Conservation (phyloP, 2,113 vertebrate genomes). For the Tachuris rubrigastra region DNA sequence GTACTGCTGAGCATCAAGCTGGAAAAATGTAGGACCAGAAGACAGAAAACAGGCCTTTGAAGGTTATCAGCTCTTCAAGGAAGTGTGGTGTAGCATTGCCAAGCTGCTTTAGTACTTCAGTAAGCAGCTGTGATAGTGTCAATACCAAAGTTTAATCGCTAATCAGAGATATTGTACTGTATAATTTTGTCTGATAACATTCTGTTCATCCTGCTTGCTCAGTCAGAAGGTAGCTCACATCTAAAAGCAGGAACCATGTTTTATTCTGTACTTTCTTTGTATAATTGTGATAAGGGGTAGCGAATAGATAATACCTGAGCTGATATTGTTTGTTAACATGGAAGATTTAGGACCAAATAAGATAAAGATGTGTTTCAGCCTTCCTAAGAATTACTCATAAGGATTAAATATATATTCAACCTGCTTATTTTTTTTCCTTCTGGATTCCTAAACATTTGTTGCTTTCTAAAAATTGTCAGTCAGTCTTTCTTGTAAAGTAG, state of each 20-base stretch:
- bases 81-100: background rate
- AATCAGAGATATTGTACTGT: background rate
- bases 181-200: background rate
- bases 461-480: accelerated
- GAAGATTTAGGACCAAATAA: background rate
- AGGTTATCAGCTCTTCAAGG: background rate
- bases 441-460: background rate
- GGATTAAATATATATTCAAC: background rate
- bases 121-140: background rate
- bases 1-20: background rate
- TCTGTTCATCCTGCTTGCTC: background rate
- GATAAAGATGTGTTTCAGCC: background rate
- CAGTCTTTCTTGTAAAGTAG: background rate
- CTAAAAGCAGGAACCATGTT: background rate
- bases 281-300: background rate
- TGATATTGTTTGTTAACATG: background rate
- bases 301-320: background rate
- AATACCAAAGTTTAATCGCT: background rate
- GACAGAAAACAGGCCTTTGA: background rate
- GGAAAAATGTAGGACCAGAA: background rate
- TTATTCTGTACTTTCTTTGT: background rate
- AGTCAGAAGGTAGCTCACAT: background rate
- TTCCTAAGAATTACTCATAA: background rate
- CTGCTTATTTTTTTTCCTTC: background rate
- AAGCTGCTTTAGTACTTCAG: background rate